These are phyloP conservation scores for Montipora sp. DNA, from an alignment of 64 coral and sea anemone genomes.

Conservation along the genomic window DNA sequence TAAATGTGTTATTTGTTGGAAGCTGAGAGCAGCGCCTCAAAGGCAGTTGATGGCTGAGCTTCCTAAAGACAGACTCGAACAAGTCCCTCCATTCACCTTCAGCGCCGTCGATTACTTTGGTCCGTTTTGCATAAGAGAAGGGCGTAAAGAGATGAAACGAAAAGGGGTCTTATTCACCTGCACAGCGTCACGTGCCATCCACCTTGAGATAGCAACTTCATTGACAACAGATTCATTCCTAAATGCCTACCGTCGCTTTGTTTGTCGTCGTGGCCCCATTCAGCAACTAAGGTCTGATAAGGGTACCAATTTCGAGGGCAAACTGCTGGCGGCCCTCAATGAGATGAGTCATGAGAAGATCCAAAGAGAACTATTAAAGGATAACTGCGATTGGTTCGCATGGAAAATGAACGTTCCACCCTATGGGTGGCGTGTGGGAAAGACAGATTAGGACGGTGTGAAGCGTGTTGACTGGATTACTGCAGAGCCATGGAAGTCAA, in stretches of 20 bases:
- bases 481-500: too few species aligned
- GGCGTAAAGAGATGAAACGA: constrained; percentile 28
- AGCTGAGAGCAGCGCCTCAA: constrained; percentile 10
- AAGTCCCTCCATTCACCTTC: constrained; percentile 25
- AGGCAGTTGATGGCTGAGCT: constrained; percentile 35
- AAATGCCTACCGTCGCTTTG: not conserved
- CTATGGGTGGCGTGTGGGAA: not conserved
- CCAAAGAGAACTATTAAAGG: not conserved
- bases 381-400: not conserved
- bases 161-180: constrained; percentile 57
- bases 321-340: not conserved
- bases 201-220: not conserved
- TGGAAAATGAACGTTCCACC: not conserved
- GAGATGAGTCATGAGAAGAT: constrained; percentile 17
- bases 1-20: not conserved
- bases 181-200: not conserved
- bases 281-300: not conserved
- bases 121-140: constrained; percentile 17
- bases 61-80: constrained; percentile 10
- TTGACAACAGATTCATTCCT: not conserved
- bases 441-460: too few species aligned
- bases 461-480: too few species aligned
- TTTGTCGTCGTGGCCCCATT: not conserved
- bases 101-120: constrained; percentile 46
- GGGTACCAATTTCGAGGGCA: not conserved